Percentiles rank a stretch among this genome's conserved stretches.
phyloP scores from a whole-genome alignment of 1,140 invertebrate species.

The Goniozus legneri region DNA sequence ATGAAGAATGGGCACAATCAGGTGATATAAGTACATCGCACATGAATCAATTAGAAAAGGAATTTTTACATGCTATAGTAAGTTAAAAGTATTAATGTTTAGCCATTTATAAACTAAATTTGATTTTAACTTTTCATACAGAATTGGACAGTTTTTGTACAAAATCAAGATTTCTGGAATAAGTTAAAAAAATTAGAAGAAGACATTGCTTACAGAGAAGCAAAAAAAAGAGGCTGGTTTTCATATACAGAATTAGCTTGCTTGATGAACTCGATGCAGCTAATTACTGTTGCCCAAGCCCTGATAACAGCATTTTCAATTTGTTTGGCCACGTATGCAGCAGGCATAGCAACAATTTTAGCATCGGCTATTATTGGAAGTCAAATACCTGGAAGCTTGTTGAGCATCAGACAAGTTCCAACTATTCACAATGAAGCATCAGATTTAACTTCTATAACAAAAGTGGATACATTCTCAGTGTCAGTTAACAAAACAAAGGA shows the following conservation, averaged over 20 bases:
- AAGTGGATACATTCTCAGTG: not conserved
- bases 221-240: conserved; percentile 73
- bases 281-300: conserved; percentile 55
- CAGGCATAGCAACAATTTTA: conserved; percentile 67
- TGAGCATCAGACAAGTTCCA: conserved; percentile 14
- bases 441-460: conserved; percentile 12
- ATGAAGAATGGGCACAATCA: conserved; percentile 84
- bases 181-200: conserved; percentile 67
- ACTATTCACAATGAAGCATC: conserved; percentile 1
- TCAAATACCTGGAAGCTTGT: conserved; percentile 54
- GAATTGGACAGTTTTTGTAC: conserved; percentile 82
- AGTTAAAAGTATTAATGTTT: conserved; percentile 39
- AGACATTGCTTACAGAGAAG: conserved; percentile 69
- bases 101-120: conserved; percentile 2
- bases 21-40: conserved; percentile 69
- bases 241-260: conserved; percentile 78
- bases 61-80: conserved; percentile 89
- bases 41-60: conserved; percentile 79
- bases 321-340: conserved; percentile 68
- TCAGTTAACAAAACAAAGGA: no score
- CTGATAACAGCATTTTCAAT: conserved; percentile 63
- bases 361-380: conserved; percentile 66
- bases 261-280: conserved; percentile 57
- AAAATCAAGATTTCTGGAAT: conserved; percentile 67
- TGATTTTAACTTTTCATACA: conserved; percentile 42